Evolutionary conservation across 2,888 invertebrate species (phyloP).

Genomic region (Habrosyne pyritoides): DNA sequence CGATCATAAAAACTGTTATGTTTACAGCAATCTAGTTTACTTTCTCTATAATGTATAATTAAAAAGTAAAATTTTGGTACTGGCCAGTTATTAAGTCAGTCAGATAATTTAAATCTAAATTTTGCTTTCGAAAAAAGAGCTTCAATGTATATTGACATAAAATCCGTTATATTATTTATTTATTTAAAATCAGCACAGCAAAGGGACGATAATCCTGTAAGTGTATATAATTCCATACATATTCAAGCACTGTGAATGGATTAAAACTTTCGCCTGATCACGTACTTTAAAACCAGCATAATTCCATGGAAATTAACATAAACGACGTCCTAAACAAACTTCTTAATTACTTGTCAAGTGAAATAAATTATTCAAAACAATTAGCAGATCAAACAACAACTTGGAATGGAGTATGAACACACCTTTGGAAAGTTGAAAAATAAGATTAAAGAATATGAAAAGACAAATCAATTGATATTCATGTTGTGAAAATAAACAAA

Average conservation of each 20-base stretch:
- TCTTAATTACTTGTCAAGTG: conserved; percentile 66
- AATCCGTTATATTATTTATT: conserved; percentile 3
- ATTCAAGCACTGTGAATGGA: conserved; percentile 55
- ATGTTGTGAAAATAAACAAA: conserved; percentile 14
- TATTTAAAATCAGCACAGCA: conserved; percentile 25
- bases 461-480: conserved; percentile 3
- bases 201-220: conserved; percentile 9
- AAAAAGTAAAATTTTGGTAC: too few species aligned
- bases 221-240: conserved; percentile 47
- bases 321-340: conserved; percentile 62
- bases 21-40: too few species aligned
- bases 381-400: conserved; percentile 57
- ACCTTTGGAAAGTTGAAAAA: conserved; percentile 25
- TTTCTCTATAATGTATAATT: too few species aligned
- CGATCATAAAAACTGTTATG: too few species aligned
- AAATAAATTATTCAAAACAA: conserved; percentile 73
- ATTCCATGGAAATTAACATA: conserved; percentile 60
- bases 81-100: too few species aligned
- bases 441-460: conserved; percentile 17
- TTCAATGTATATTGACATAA: neutral
- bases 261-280: conserved; percentile 60
- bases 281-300: conserved; percentile 55
- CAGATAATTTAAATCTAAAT: too few species aligned
- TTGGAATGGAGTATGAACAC: conserved; percentile 37
- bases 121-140: too few species aligned